These are phyloP conservation scores for Lottia gigantea DNA, from an alignment of 2,888 invertebrate species.

Conservation along the genomic window DNA sequence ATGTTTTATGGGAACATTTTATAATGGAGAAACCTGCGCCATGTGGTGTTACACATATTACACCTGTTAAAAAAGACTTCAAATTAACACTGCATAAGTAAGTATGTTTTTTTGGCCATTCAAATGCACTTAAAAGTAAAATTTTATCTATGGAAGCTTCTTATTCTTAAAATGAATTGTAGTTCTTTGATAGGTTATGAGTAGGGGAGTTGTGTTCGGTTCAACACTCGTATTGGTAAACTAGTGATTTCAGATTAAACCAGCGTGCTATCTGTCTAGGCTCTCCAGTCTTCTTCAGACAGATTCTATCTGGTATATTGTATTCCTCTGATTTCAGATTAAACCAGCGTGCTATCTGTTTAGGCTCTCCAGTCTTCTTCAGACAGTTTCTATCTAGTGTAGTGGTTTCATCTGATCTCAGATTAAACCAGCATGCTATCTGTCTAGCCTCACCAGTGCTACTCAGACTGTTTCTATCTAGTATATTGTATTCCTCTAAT, in stretches of 20 bases:
- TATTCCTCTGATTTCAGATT: slow-evolving; percentile 43
- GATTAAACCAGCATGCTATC: no score
- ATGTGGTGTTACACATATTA: slow-evolving; percentile 51
- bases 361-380: slow-evolving; percentile 64
- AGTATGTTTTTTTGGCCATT: slow-evolving; percentile 1
- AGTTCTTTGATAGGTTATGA: no score
- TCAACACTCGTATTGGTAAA: no score
- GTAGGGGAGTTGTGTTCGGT: no score
- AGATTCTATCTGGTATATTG: slow-evolving; percentile 64
- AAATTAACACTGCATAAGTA: slow-evolving; percentile 60
- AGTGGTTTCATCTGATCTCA: no score
- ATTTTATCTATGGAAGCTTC: no score
- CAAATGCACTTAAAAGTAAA: no score
- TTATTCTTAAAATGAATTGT: no score
- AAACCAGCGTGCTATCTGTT: slow-evolving; percentile 59
- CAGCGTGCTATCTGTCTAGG: slow-evolving; percentile 56
- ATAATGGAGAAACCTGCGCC: slow-evolving; percentile 58
- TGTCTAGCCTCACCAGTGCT: no score
- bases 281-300: slow-evolving; percentile 63
- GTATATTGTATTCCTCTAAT: no score
- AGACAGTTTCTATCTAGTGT: slow-evolving; percentile 63
- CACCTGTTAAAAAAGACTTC: slow-evolving; percentile 58
- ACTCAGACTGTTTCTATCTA: no score
- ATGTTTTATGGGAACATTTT: slow-evolving; percentile 65
- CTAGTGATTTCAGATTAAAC: slow-evolving; percentile 58